Conservation (phyloP, 2,888 invertebrate species). For the Podotricha telesiphe region DNA sequence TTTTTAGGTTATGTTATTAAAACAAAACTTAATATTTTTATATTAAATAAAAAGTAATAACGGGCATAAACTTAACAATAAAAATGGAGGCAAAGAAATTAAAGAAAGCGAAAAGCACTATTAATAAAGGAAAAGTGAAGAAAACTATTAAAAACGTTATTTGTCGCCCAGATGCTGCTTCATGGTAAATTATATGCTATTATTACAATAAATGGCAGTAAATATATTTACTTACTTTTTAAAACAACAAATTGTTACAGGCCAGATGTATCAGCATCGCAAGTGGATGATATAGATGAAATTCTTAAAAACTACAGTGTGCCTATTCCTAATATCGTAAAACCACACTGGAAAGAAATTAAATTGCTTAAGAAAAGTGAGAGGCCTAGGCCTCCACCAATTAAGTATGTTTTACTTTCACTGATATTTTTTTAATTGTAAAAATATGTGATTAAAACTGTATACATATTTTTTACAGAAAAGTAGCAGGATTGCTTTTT, state of each 20-base stretch:
- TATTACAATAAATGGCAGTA: neutral
- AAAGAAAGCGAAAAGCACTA: conserved; percentile 61
- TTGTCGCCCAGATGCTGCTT: conserved; percentile 67
- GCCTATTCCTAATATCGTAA: conserved; percentile 62
- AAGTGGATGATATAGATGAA: conserved; percentile 52
- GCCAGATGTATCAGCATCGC: conserved; percentile 60
- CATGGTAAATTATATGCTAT: conserved; percentile 57
- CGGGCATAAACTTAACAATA: neutral
- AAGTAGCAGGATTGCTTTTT: conserved; percentile 66
- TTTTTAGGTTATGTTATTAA: neutral
- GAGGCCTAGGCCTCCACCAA: conserved; percentile 64
- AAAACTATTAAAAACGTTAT: conserved; percentile 75
- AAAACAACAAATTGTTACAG: conserved; percentile 49
- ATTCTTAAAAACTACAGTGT: conserved; percentile 58
- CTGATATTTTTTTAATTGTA: neutral
- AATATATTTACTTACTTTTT: neutral
- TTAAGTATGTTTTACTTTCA: conserved; percentile 55
- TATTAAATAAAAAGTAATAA: neutral
- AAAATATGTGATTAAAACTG: neutral
- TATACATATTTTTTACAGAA: conserved; percentile 56
- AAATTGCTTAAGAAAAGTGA: conserved; percentile 68
- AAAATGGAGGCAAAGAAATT: conserved; percentile 60
- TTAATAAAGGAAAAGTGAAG: conserved; percentile 72
- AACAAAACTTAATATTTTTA: neutral
- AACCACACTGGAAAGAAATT: conserved; percentile 69